Evolutionary conservation across 2,113 vertebrate genomes (phyloP), one percentile per base, ranked within the genome.

Genomic region (Capricornis sumatraensis): DNA sequence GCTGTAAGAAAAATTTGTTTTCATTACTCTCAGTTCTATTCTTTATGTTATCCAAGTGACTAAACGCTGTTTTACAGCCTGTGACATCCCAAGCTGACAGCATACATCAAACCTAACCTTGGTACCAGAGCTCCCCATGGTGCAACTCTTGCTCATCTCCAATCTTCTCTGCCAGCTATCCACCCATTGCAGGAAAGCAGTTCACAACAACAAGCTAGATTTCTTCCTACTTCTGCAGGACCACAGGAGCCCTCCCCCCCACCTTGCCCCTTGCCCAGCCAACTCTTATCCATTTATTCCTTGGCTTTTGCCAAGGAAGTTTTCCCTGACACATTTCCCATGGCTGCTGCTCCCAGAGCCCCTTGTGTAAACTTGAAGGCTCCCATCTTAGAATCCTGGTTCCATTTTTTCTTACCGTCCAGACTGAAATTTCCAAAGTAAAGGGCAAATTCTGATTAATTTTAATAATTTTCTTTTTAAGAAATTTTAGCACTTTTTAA

Each of bases 281-380:
- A 84, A 4, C 4, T 74, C 16, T 11, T 23, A 5, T 40, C 76
- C 74, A 11, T 28, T 45, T 16, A 7, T 30, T 19, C 12, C 11
- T 82, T 27, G 40, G 21, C 12, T 3, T 6, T 64, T 40, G 7
- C 9, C n/a, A 71, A 55, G 36, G 30, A 53, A 67, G 5, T 40
- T 78, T 5, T 94, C 43, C 58, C 7, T 6, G 17, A 52, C 28
- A 57, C 5, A 45, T 7, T 43, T 67, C 62, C 12, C 45, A 55
- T 7, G 2, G 36, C 43, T 27, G 14, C 14, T 0, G 11, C 14
- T 0, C 8, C n/a, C 17, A 9, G 19, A 28, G 28, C 1, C 43
- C 12, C 6, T 14, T 1, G 4, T 8, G 50, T 33, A 27, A 57
- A 27, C 47, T 12, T 28, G 21, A 25, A 17, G n/a, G 1, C 36